These are phyloP conservation scores for Aphaenogaster ashmeadi DNA, from an alignment of 1,140 invertebrate genomes.

Conservation along the genomic window DNA sequence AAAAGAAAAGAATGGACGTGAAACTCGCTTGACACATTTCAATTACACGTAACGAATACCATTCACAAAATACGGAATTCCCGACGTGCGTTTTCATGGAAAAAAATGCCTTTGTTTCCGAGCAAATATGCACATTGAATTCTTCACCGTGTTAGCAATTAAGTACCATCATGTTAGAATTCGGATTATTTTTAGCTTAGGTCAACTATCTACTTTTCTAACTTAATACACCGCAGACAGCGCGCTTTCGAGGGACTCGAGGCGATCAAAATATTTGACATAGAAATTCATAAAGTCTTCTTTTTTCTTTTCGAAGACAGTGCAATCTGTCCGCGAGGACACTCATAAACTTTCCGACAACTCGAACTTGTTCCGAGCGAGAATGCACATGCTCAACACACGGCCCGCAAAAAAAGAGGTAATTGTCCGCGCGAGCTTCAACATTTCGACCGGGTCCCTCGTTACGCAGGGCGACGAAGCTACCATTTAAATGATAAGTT, in stretches of 20 bases:
- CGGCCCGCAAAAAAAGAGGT: background rate
- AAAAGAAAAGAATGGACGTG: constrained; percentile 6
- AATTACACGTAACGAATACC: constrained; percentile 26
- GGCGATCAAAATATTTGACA: constrained; percentile 5
- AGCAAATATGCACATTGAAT: constrained; percentile 10
- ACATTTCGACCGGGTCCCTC: constrained; percentile 37
- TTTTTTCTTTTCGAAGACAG: background rate
- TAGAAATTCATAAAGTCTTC: background rate
- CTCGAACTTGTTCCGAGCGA: background rate
- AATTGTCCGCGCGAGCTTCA: constrained; percentile 1
- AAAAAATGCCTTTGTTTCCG: constrained; percentile 24
- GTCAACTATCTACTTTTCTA: constrained; percentile 66
- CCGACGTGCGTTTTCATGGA: constrained; percentile 28
- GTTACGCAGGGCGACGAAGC: constrained; percentile 71
- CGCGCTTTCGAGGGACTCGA: constrained; percentile 48
- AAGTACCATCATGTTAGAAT: constrained; percentile 48
- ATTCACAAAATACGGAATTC: constrained; percentile 35
- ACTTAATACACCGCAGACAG: background rate
- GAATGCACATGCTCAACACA: background rate
- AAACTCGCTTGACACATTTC: constrained; percentile 39
- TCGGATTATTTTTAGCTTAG: constrained; percentile 41
- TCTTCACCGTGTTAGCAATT: constrained; percentile 64
- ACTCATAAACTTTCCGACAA: background rate
- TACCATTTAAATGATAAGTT: constrained; percentile 83
- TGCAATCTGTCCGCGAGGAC: background rate